Percentiles rank a stretch among this genome's conserved stretches.
These are phyloP conservation scores for Discoglossus pictus DNA, from an alignment of 2,797 vertebrate genomes.

Conservation along the genomic window DNA sequence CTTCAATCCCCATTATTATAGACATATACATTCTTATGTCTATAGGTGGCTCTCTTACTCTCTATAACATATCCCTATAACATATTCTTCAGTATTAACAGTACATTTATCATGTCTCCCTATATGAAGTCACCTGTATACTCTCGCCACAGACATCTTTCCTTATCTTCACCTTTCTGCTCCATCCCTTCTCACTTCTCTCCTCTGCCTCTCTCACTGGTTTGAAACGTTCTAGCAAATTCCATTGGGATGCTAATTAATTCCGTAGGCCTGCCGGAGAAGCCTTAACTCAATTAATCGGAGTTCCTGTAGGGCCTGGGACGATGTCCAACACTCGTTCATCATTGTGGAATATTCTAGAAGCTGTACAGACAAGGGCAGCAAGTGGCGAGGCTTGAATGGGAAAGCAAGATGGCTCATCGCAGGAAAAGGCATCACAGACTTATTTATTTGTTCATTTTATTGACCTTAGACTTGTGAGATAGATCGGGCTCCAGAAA, in stretches of 20 bases:
- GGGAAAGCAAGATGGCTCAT: conserved; percentile 26
- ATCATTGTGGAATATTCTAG: conserved; percentile 49
- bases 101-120: too few relatives aligned
- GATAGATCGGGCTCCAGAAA: conserved; percentile 42
- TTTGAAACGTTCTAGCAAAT: conserved; percentile 36
- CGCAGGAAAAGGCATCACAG: conserved; percentile 32
- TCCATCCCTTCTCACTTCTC: conserved; percentile 1
- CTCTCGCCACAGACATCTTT: too few relatives aligned
- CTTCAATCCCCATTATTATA: too few relatives aligned
- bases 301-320: conserved; percentile 49
- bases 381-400: neutral
- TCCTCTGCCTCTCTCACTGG: conserved; percentile 14
- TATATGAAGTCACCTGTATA: too few relatives aligned
- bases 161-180: neutral
- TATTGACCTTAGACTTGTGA: conserved; percentile 40
- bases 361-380: conserved; percentile 46
- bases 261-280: conserved; percentile 37
- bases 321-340: conserved; percentile 45
- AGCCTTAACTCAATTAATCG: conserved; percentile 50
- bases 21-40: too few relatives aligned
- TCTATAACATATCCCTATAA: too few relatives aligned
- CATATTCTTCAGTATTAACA: too few relatives aligned
- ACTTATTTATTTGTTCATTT: conserved; percentile 47
- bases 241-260: conserved; percentile 43
- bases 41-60: too few relatives aligned